Percentiles rank a stretch among this genome's conserved stretches.
Conservation (phyloP, 2,888 invertebrate species). For the Anorthoa munda region DNA sequence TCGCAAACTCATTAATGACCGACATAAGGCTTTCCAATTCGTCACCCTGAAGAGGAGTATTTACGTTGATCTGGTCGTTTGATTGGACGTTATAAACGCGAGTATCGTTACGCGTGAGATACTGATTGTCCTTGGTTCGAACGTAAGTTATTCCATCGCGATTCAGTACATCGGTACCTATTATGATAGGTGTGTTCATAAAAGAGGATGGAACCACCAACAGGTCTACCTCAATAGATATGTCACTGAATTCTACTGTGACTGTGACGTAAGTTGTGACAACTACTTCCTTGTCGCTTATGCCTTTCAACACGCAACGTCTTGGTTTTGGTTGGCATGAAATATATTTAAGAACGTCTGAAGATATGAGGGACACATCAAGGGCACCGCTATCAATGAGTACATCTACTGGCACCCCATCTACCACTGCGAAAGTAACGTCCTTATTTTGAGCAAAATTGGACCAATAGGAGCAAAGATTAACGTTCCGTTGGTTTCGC, state of each 20-base stretch:
- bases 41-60: constrained; percentile 24
- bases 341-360: not conserved
- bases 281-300: constrained; percentile 9
- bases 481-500: too few relatives aligned
- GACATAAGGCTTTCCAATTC: not conserved
- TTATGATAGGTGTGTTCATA: constrained; percentile 57
- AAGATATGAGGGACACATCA: constrained; percentile 50
- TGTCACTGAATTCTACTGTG: constrained; percentile 15
- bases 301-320: constrained; percentile 7
- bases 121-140: constrained; percentile 50
- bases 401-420: constrained; percentile 54
- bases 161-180: constrained; percentile 65
- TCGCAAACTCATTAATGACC: constrained; percentile 49
- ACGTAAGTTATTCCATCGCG: too few relatives aligned
- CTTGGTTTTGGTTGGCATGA: not conserved
- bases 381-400: constrained; percentile 63
- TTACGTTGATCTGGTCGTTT: not conserved
- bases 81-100: too few relatives aligned
- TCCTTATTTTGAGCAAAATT: not conserved
- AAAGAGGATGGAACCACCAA: constrained; percentile 48
- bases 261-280: constrained; percentile 3
- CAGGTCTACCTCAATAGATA: constrained; percentile 22
- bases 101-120: constrained; percentile 15
- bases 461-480: constrained; percentile 6
- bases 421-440: constrained; percentile 23